phyloP scores from a whole-genome alignment of 2,888 invertebrate genomes.

The Seladonia tumulorum region DNA sequence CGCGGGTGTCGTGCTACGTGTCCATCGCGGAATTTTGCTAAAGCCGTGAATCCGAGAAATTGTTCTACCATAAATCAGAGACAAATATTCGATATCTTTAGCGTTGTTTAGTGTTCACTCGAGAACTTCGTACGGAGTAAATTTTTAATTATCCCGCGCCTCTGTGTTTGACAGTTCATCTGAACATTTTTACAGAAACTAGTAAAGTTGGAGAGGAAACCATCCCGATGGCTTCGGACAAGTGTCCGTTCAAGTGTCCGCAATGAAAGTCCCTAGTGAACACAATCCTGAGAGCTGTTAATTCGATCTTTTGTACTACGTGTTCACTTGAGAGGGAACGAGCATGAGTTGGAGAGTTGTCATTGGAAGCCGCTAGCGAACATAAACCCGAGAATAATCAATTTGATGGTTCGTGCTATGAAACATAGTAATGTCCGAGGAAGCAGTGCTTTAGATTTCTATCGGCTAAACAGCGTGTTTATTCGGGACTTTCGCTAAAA shows the following conservation, averaged over 20 bases:
- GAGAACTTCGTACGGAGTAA: background rate
- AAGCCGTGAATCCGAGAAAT: background rate
- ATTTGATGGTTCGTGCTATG: background rate
- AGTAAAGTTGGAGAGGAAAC: no score
- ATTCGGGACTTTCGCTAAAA: background rate
- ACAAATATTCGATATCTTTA: no score
- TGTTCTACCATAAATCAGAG: background rate
- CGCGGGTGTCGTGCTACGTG: background rate
- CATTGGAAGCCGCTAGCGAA: background rate
- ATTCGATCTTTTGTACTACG: background rate
- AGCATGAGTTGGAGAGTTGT: background rate
- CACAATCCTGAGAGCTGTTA: background rate
- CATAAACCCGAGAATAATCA: no score
- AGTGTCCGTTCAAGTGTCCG: background rate
- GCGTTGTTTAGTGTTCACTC: background rate
- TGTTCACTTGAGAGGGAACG: background rate
- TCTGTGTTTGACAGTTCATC: background rate
- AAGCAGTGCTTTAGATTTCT: background rate
- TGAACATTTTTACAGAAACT: no score
- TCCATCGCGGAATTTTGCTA: background rate
- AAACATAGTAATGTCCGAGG: background rate
- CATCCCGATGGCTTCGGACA: background rate
- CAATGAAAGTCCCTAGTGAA: background rate
- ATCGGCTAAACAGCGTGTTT: background rate
- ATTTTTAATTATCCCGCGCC: background rate